phyloP scores from a whole-genome alignment of 2,888 invertebrate species.

The Aphidoletes aphidimyza region DNA sequence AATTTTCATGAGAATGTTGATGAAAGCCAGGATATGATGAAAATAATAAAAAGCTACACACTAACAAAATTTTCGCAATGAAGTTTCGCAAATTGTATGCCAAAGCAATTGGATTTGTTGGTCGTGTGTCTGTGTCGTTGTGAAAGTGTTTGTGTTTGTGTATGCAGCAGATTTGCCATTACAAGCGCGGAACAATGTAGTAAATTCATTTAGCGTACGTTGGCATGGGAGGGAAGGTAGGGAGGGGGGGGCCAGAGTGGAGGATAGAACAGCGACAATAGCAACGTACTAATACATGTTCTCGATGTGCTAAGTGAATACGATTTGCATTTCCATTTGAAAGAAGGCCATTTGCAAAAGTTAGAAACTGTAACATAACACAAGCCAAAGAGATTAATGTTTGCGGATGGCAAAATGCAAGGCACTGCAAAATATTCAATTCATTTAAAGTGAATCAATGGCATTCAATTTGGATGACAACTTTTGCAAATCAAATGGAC shows the following conservation, averaged over 20 bases:
- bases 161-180: neutral
- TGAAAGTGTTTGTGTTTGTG: too few relatives aligned
- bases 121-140: too few relatives aligned
- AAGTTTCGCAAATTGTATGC: neutral
- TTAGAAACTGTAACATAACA: neutral
- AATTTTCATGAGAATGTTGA: slow-evolving; percentile 39
- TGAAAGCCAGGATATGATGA: slow-evolving; percentile 44
- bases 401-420: too few relatives aligned
- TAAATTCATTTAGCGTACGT: neutral
- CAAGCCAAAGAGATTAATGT: neutral
- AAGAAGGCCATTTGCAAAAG: neutral
- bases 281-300: too few relatives aligned
- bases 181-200: neutral
- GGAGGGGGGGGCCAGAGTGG: too few relatives aligned
- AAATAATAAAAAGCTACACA: slow-evolving; percentile 2
- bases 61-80: neutral
- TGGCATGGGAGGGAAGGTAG: neutral
- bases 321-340: neutral
- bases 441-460: neutral
- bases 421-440: neutral
- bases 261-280: too few relatives aligned
- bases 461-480: slow-evolving; percentile 15
- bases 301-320: neutral
- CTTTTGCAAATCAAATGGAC: neutral
- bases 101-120: neutral